Evolutionary conservation across 2,888 invertebrate species (phyloP), one percentile per base, ranked within the genome.

Genomic region (Lasioglossum marginatum): DNA sequence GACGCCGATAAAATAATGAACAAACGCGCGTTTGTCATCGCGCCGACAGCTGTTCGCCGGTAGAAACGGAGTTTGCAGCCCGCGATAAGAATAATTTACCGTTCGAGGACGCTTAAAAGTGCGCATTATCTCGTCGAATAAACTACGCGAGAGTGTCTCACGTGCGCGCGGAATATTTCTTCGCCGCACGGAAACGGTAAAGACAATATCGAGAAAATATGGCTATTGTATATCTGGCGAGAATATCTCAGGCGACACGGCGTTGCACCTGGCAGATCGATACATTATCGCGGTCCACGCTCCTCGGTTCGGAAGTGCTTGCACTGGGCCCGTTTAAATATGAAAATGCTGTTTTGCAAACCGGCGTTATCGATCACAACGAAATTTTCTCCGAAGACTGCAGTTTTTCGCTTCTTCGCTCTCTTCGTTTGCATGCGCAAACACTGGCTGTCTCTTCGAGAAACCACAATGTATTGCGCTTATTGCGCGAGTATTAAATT

Each of bases 1-100:
- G 79, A 88, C 86, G 83, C 83, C 88, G 90, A 88, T 83, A 79
- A 90, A 89, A 86, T 88, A 86, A 88, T 82, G 90, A 81, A 90
- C 86, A 88, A 90, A 90, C 81, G 89, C 73, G 77, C 82, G 89
- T 83, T 90, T 89, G 88, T 90, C 90, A 86, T 81, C 85, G 72
- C 68, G 80, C 43, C 74, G 86, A 78, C 82, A 79, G 68, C 37
- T 84, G 82, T 86, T 75, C 82, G 74, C 57, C 27, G 57, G 63
- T 31, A 60, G 77, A 48, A 57, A 77, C 77, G 48, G 66, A 66
- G 70, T 48, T 40, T 52, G 72, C 66, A 48, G 63, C 40, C 45
- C 52, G 71, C 81, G 86, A 86, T 86, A 86, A 86, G 86, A 81
- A 86, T 78, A 81, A 82, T 74, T 79, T 86, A 86, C 78, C 81